Conservation (phyloP, 2,113 vertebrate genomes). For the Pseudolaguvia tuberculata region DNA sequence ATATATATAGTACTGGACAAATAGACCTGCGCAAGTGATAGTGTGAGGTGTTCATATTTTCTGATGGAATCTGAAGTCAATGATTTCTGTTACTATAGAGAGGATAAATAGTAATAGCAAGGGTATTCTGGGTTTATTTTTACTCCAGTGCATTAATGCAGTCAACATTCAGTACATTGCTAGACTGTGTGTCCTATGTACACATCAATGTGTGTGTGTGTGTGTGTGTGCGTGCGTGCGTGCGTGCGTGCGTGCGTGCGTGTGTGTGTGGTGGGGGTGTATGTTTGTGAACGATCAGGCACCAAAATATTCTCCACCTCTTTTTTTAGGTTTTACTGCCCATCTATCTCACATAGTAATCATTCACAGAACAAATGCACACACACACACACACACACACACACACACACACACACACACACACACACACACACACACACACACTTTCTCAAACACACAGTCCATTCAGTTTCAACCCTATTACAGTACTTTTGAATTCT, state of each 20-base stretch:
- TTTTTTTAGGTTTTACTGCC: constrained; percentile 6
- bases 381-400: constrained; percentile 1
- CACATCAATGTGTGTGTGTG: background rate
- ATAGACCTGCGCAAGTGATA: too few relatives aligned
- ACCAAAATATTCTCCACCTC: constrained; percentile 22
- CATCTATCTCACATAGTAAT: background rate
- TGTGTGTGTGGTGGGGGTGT: background rate
- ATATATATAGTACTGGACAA: background rate
- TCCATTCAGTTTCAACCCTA: background rate
- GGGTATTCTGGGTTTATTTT: constrained; percentile 20
- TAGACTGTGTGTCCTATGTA: background rate
- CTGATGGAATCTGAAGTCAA: background rate
- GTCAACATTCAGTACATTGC: constrained; percentile 32
- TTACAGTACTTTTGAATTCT: background rate
- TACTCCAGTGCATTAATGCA: constrained; percentile 8
- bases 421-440: background rate
- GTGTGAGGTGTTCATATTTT: background rate
- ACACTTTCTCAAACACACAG: background rate
- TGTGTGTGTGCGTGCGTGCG: constrained; percentile 7
- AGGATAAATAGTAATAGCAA: background rate
- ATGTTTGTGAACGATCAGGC: background rate
- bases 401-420: background rate
- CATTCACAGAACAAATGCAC: constrained; percentile 4
- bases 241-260: background rate
- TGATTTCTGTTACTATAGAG: background rate